A percentile compares a stretch with the other conserved stretches of the same genome.
These are phyloP conservation scores for Gari tellinella DNA, from an alignment of 2,888 invertebrate species.

Conservation along the genomic window DNA sequence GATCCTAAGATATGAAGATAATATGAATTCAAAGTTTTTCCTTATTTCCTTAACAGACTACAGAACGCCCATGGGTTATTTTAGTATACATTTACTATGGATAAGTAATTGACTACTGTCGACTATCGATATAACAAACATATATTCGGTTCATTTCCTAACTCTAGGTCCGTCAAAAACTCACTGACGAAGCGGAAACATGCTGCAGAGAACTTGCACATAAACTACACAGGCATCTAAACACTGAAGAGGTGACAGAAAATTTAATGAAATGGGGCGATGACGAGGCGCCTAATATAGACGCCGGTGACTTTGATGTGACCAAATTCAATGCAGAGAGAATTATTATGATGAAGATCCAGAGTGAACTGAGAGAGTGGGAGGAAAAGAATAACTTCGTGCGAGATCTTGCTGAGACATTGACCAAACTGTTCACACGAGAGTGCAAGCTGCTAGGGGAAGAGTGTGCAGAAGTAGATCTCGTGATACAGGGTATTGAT, in stretches of 20 bases:
- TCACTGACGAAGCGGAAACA: conserved; percentile 27
- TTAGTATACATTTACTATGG: no score
- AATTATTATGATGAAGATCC: conserved; percentile 43
- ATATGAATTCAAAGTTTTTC: no score
- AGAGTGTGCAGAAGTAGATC: conserved; percentile 52
- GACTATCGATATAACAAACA: no score
- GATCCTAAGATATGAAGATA: no score
- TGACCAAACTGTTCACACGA: conserved; percentile 45
- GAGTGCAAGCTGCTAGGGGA: conserved; percentile 58
- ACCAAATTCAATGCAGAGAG: conserved; percentile 57
- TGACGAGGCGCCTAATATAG: conserved; percentile 37
- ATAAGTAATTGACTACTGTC: no score
- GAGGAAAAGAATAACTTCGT: conserved; percentile 37
- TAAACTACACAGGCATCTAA: conserved; percentile 39
- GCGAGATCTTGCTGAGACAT: conserved; percentile 29
- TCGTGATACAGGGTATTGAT: conserved; percentile 41
- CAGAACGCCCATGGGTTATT: no score
- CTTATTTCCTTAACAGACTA: no score
- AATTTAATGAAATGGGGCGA: conserved; percentile 36
- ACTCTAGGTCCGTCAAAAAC: not conserved
- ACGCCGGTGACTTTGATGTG: conserved; percentile 56
- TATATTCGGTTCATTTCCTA: no score
- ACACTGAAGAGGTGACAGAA: conserved; percentile 25
- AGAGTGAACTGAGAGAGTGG: conserved; percentile 50
- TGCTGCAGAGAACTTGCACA: conserved; percentile 44